These are phyloP conservation scores for Pristionchus arcanus DNA, from an alignment of 2,888 invertebrate genomes.

Conservation along the genomic window DNA sequence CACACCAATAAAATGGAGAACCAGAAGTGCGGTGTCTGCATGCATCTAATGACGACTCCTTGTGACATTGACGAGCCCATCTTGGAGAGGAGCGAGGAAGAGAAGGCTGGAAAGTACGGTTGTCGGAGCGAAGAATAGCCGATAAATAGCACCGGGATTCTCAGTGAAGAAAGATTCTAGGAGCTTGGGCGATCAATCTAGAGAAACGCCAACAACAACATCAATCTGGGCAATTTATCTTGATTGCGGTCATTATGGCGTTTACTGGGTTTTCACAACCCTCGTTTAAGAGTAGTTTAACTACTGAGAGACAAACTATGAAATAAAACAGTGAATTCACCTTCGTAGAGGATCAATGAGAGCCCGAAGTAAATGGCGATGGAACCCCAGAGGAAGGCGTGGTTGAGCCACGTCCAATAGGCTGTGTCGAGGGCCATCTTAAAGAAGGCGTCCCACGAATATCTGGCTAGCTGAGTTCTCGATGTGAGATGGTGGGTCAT, in stretches of 20 bases:
- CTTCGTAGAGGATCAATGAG: constrained; percentile 92
- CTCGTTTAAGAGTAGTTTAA: not conserved
- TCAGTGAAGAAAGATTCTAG: too few species aligned
- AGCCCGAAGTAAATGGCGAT: constrained; percentile 94
- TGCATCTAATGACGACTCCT: constrained; percentile 74
- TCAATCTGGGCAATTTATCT: not conserved
- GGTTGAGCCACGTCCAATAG: constrained; percentile 98
- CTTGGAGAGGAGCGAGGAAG: constrained; percentile 65
- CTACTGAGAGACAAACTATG: not conserved
- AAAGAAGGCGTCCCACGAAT: too few species aligned
- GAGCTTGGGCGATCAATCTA: not conserved
- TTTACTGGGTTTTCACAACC: not conserved
- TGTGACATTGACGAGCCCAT: constrained; percentile 68
- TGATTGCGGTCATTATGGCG: not conserved
- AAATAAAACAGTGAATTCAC: constrained; percentile 46
- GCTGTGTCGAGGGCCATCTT: constrained; percentile 97
- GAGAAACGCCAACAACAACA: too few species aligned
- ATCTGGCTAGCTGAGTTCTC: too few species aligned
- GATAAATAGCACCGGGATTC: too few species aligned
- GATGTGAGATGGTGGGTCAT: too few species aligned
- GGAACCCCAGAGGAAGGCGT: constrained; percentile 97
- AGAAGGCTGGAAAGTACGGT: constrained; percentile 61
- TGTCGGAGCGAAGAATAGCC: too few species aligned
- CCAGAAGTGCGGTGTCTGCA: constrained; percentile 78
- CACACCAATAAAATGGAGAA: constrained; percentile 75